Base-by-base conservation (phyloP, 2,113 vertebrate genomes). In the Phyllostomus hastatus region DNA sequence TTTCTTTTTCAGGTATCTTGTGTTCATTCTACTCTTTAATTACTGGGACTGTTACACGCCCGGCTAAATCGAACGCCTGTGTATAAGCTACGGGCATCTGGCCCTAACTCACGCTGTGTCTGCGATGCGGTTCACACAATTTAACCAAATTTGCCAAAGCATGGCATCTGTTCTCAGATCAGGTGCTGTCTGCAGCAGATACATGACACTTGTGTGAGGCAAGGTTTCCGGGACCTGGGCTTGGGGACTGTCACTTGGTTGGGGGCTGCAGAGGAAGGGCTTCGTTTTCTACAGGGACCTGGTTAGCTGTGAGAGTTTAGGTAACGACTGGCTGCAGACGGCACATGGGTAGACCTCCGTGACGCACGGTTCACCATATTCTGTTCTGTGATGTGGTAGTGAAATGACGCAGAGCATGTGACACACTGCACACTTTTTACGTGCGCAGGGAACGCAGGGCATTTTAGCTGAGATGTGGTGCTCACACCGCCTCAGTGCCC, bases 51-150 rank as follows among this genome's bases (percentile, higher is more conserved):
- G 69, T 17, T 84, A 52, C 61, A 43, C 1, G 1, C 6, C 2
- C 3, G 20, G 38, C 10, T 4, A 10, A 4, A 5, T 33, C 0
- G 1, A 43, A 22, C 1, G 46, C 81, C 59, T 26, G n/a, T n/a
- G 33, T 20, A 0, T 26, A 6, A 12, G 54, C 67, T 31, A 1
- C 24, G 12, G 28, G 72, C 24, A 0, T 24, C 33, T 52, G 48
- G 52, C 54, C 64, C 33, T 17, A 6, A 24, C 41, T 12, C n/a
- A 1, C 0, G 19, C 69, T 72, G 35, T 52, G 50, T 35, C 69
- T 46, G 50, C 4, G 28, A 22, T 20, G 0, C 2, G 38, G 31
- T 43, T 35, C 67, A 19, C 17, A 4, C 8, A 26, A 2, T 43
- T 43, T 26, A n/a, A 26, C 66, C 12, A 31, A 8, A n/a, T 70